A percentile compares a stretch with the other conserved stretches of the same genome.
phyloP scores from a whole-genome alignment of 1,140 invertebrate species.

The Pseudomyrmex concolor region DNA sequence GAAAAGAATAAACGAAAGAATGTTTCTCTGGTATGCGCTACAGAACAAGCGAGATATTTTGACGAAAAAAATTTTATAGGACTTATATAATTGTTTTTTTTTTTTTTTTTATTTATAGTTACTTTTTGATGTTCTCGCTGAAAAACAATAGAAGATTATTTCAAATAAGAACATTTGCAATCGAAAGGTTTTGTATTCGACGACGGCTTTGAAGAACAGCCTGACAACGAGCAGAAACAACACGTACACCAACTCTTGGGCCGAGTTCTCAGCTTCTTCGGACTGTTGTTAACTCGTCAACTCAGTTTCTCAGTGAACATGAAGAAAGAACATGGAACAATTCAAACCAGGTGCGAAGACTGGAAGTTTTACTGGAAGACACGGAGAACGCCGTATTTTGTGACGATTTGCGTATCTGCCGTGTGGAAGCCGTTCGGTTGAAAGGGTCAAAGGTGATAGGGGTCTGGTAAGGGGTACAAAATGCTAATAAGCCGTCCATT shows the following conservation, averaged over 20 bases:
- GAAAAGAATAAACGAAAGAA: too few relatives aligned
- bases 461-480: slow-evolving; percentile 60
- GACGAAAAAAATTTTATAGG: background rate
- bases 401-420: slow-evolving; percentile 16
- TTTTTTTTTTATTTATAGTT: too few relatives aligned
- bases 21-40: too few relatives aligned
- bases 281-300: slow-evolving; percentile 10
- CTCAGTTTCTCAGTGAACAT: background rate
- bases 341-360: slow-evolving; percentile 45
- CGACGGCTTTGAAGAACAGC: background rate
- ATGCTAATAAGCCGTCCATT: slow-evolving; percentile 70
- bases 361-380: background rate
- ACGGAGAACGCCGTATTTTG: slow-evolving; percentile 10
- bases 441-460: slow-evolving; percentile 70
- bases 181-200: background rate
- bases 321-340: slow-evolving; percentile 21
- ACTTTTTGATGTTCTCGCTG: background rate
- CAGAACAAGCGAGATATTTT: too few relatives aligned
- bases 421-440: slow-evolving; percentile 58
- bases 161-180: background rate
- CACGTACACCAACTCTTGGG: background rate
- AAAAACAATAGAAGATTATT: background rate
- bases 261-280: slow-evolving; percentile 1
- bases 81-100: background rate
- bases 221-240: background rate